Conservation (phyloP, 2,888 invertebrate species). For the Mesorhabditis belari region DNA sequence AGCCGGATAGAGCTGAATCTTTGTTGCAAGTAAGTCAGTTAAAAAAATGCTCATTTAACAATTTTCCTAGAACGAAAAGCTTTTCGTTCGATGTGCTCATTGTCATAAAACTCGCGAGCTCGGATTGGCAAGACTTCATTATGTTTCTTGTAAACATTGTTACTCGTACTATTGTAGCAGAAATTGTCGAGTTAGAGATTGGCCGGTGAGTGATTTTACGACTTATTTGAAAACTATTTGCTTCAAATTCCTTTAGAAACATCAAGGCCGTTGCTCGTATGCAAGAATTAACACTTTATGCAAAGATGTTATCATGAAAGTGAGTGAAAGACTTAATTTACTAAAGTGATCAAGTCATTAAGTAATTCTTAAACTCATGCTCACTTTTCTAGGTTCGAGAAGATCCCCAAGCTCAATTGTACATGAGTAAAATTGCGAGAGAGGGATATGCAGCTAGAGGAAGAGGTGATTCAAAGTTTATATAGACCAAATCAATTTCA, state of each 20-base stretch:
- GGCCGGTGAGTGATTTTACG: not conserved
- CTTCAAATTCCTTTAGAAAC: slow-evolving; percentile 60
- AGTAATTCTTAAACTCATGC: not conserved
- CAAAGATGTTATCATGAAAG: slow-evolving; percentile 61
- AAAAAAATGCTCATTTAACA: not conserved
- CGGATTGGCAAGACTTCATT: slow-evolving; percentile 70
- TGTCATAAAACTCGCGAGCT: slow-evolving; percentile 54
- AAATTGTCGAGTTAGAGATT: slow-evolving; percentile 13
- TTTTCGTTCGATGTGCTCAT: slow-evolving; percentile 49
- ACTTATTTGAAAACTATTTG: not conserved
- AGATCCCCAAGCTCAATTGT: slow-evolving; percentile 59
- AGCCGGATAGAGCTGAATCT: slow-evolving; percentile 48
- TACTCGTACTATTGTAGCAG: slow-evolving; percentile 82
- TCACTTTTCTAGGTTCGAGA: slow-evolving; percentile 52
- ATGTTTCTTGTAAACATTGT: slow-evolving; percentile 90
- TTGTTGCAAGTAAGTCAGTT: slow-evolving; percentile 31
- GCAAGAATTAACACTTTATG: slow-evolving; percentile 83
- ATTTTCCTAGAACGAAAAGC: slow-evolving; percentile 20
- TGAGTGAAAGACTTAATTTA: not conserved
- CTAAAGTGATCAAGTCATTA: not conserved
- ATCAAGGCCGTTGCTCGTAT: slow-evolving; percentile 80
- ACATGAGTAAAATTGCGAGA: slow-evolving; percentile 73
- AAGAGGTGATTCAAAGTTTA: slow-evolving; percentile 55
- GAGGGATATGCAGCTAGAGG: slow-evolving; percentile 77
- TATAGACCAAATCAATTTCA: not conserved